These are phyloP conservation scores for Rugalucina vietnamica DNA, from an alignment of 2,888 invertebrate species.

Conservation along the genomic window DNA sequence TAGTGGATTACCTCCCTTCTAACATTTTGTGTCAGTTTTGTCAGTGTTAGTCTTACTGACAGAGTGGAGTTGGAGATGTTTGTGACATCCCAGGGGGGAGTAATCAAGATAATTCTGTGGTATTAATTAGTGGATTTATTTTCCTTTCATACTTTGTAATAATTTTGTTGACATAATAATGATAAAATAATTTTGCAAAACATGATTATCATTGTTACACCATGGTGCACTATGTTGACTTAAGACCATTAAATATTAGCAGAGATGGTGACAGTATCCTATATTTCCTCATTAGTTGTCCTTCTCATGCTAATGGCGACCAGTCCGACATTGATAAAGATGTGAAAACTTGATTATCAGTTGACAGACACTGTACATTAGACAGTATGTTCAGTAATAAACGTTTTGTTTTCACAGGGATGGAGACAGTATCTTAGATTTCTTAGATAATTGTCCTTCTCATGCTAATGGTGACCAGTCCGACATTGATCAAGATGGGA, in stretches of 20 bases:
- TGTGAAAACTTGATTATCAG: slow-evolving; percentile 66
- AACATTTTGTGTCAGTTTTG: too few species aligned
- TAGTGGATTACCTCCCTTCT: too few species aligned
- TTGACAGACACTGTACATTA: too few species aligned
- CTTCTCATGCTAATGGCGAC: slow-evolving; percentile 64
- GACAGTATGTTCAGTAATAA: too few species aligned
- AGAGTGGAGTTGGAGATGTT: neutral
- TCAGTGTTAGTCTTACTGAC: too few species aligned
- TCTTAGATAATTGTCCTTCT: slow-evolving; percentile 51
- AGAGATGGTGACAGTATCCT: slow-evolving; percentile 79
- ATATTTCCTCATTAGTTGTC: slow-evolving; percentile 71
- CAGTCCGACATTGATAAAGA: slow-evolving; percentile 80
- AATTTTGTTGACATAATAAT: too few species aligned
- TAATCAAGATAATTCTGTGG: neutral
- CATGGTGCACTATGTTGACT: too few species aligned
- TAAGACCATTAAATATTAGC: too few species aligned
- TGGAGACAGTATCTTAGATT: slow-evolving; percentile 69
- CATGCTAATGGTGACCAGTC: slow-evolving; percentile 59
- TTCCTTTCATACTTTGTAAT: too few species aligned
- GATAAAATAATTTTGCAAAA: too few species aligned
- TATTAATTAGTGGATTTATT: neutral
- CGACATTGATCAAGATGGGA: slow-evolving; percentile 46
- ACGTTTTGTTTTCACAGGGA: too few species aligned
- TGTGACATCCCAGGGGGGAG: neutral
- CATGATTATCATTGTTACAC: too few species aligned